Evolutionary conservation across 2,113 vertebrate species (phyloP).

Genomic region (Danio rerio): DNA sequence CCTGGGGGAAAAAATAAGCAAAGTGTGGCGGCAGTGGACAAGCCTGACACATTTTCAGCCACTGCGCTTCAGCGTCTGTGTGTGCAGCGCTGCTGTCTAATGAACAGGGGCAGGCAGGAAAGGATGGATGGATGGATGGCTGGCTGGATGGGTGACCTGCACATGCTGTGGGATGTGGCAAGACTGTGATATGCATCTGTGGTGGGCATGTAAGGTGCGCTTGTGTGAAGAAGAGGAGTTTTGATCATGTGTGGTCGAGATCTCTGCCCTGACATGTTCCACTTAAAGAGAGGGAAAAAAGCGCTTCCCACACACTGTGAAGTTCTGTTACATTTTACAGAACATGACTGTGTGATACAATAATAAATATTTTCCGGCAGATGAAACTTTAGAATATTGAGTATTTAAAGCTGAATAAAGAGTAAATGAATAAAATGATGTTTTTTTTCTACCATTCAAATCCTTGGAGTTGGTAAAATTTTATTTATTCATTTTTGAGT

Average conservation of each 20-base stretch:
- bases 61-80: constrained; percentile 29
- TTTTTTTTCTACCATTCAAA: no score
- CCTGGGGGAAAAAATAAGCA: constrained; percentile 55
- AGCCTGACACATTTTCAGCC: constrained; percentile 45
- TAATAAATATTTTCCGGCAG: neutral
- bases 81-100: constrained; percentile 31
- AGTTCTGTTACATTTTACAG: neutral
- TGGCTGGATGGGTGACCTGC: constrained; percentile 23
- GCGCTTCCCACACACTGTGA: neutral
- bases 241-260: constrained; percentile 24
- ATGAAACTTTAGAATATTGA: neutral
- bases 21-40: constrained; percentile 47
- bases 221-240: neutral
- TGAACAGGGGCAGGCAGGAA: constrained; percentile 38
- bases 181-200: constrained; percentile 30
- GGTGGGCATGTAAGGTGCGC: neutral
- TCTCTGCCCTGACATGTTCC: constrained; percentile 26
- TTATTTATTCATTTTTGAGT: no score
- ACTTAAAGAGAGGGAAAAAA: neutral
- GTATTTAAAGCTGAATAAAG: neutral
- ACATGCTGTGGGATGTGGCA: neutral
- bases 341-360: neutral
- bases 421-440: no score
- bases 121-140: no score
- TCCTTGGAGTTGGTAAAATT: no score